phyloP scores from a whole-genome alignment of 1,140 invertebrate species.

The Pentalonia nigronervosa region DNA sequence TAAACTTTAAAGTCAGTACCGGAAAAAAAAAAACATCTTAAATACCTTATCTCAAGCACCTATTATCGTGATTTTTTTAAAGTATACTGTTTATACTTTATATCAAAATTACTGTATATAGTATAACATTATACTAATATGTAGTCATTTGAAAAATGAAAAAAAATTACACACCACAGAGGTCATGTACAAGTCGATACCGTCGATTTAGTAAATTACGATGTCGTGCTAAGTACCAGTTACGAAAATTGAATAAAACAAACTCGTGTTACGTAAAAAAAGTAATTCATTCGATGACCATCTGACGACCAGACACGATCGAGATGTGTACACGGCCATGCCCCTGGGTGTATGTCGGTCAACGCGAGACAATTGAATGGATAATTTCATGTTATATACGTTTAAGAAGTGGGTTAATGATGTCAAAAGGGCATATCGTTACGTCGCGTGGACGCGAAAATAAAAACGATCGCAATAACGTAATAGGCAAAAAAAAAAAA shows the following conservation, averaged over 20 bases:
- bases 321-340: constrained; percentile 29
- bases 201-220: background rate
- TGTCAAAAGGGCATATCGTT: constrained; percentile 32
- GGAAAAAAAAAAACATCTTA: background rate
- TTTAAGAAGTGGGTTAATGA: constrained; percentile 39
- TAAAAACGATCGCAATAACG: background rate
- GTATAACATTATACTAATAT: background rate
- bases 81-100: background rate
- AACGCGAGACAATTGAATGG: constrained; percentile 40
- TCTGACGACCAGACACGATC: constrained; percentile 37
- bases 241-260: background rate
- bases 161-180: background rate
- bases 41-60: background rate
- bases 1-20: background rate
- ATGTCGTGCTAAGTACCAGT: constrained; percentile 46
- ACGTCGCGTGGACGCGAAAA: background rate
- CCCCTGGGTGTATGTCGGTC: background rate
- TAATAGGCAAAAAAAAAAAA: background rate
- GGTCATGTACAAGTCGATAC: background rate
- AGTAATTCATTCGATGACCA: background rate
- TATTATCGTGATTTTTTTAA: background rate
- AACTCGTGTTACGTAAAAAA: constrained; percentile 20
- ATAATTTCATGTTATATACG: background rate
- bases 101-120: background rate
- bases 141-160: background rate